phyloP scores from a whole-genome alignment of 2,888 invertebrate genomes.

The Aphelenchoides bicaudatus region DNA sequence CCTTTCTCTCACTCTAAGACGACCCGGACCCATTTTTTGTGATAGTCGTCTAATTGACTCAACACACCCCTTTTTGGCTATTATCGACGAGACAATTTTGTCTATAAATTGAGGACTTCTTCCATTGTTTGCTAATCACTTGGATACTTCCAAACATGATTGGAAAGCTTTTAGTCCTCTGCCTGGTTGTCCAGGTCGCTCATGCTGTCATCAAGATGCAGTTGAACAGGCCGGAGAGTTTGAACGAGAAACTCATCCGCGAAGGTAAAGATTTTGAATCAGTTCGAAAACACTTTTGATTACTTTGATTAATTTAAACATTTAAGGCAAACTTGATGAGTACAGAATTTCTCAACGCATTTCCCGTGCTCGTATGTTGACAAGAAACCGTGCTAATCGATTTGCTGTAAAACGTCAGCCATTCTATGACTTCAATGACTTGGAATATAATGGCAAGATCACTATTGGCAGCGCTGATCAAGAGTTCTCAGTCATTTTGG shows the following conservation, averaged over 20 bases:
- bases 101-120: too few species aligned
- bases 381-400: slow-evolving; percentile 1
- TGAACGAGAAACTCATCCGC: slow-evolving; percentile 1
- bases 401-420: slow-evolving; percentile 5
- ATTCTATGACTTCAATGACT: slow-evolving; percentile 13
- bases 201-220: background rate
- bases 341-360: background rate
- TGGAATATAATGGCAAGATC: slow-evolving; percentile 4
- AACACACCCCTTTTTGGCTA: too few species aligned
- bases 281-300: too few species aligned
- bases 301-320: too few species aligned
- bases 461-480: slow-evolving; percentile 10
- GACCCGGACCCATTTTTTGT: too few species aligned
- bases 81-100: too few species aligned
- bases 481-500: slow-evolving; percentile 4
- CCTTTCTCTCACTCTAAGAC: too few species aligned
- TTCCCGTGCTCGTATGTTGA: background rate
- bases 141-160: slow-evolving; percentile 11
- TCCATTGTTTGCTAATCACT: too few species aligned
- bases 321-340: too few species aligned
- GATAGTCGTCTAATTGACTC: too few species aligned
- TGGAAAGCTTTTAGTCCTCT: background rate
- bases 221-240: background rate
- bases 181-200: background rate
- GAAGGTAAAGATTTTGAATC: slow-evolving; percentile 6